Base-by-base conservation (phyloP, 2,797 vertebrate species). In the Podarcis siculus region DNA sequence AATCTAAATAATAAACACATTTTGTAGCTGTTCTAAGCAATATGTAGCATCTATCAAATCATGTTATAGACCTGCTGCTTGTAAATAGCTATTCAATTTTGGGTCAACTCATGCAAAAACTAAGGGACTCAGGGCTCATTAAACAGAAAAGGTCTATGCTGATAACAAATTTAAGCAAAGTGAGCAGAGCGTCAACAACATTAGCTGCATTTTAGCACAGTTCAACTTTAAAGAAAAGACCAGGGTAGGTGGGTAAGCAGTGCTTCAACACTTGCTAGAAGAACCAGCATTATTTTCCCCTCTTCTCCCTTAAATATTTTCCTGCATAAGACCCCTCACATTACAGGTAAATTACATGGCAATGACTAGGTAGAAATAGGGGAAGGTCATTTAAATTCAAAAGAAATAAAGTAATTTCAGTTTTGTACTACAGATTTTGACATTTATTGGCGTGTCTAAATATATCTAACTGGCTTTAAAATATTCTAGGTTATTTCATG, bases 401-500 rank as follows among this genome's bases (percentile, higher is more conserved):
- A 81, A 73, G 78, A 78, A 80, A 86, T 72, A 85, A 78, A 67
- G 61, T 83, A 79, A 85, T 94, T 89, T 85, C 61, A 79, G 73
- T 81, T 81, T 25, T 87, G 69, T 2, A 91, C 0, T 58, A 0
- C 66, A 83, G 42, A 78, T 91, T 89, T 91, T 92, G 71, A 92
- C 35, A 69, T 84, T 89, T 79, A 71, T 87, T 69, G 79, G n/a
- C 81, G 71, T 86, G 89, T 79, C 15, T 73, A 93, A 15, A 92
- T 89, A 23, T 75, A 30, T 39, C 71, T 90, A 89, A 89, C 12
- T 13, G 69, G 72, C n/a, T 49, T 87, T 87, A 90, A 93, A 72
- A 81, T 32, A 76, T 83, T 86, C 67, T 81, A 72, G 73, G 87
- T 86, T 95, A 95, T 94, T 94, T 93, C 91, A 91, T 89, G 91